Conservation (phyloP, 30 jellyfish, hydroid and myxozoan species). For the Aurelia coerulea region DNA sequence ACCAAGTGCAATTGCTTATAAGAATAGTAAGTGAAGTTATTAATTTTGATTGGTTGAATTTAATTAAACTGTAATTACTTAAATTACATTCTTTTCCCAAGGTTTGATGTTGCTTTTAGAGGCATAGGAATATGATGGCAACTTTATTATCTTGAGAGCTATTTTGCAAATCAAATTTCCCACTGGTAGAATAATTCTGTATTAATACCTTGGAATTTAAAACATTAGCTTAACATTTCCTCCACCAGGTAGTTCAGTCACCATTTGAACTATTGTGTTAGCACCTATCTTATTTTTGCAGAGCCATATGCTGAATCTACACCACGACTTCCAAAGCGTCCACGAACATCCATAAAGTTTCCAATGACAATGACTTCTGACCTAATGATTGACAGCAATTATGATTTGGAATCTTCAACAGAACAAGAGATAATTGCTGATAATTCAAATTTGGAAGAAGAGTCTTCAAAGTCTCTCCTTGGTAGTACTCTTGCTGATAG, state of each 20-base stretch:
- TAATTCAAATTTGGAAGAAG: neutral
- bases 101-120: too few relatives aligned
- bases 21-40: too few relatives aligned
- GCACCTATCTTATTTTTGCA: neutral
- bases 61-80: too few relatives aligned
- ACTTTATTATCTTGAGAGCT: too few relatives aligned
- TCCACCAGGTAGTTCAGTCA: neutral
- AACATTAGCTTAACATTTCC: neutral
- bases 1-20: too few relatives aligned
- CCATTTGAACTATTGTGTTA: neutral
- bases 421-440: neutral
- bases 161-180: too few relatives aligned
- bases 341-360: neutral
- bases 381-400: neutral
- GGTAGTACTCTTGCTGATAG: neutral
- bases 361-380: neutral
- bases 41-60: too few relatives aligned
- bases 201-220: neutral
- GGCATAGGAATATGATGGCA: too few relatives aligned
- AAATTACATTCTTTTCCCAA: too few relatives aligned
- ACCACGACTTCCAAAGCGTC: slow-evolving; percentile 1
- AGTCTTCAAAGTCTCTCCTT: neutral
- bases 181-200: neutral
- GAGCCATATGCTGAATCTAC: neutral
- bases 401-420: neutral